phyloP scores from a whole-genome alignment of 2,888 invertebrate genomes.

The Dasysyrphus albostriatus region DNA sequence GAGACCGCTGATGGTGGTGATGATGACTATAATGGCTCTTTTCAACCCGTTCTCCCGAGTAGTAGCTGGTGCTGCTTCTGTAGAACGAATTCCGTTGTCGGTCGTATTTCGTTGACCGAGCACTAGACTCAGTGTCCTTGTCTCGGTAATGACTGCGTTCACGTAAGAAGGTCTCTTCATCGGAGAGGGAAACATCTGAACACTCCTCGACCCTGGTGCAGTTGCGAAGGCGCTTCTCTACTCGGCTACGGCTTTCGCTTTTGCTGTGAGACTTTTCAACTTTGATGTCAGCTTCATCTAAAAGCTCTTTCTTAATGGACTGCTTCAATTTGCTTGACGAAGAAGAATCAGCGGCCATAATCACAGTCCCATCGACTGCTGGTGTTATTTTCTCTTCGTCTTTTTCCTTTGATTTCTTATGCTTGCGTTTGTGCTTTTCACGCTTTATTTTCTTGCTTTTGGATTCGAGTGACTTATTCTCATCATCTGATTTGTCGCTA shows the following conservation, averaged over 20 bases:
- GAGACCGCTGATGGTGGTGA: constrained; percentile 78
- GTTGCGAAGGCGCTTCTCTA: constrained; percentile 44
- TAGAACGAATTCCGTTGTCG: constrained; percentile 72
- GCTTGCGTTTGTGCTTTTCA: constrained; percentile 81
- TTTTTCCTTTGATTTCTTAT: constrained; percentile 76
- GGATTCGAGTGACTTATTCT: constrained; percentile 47
- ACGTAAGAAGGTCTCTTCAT: constrained; percentile 82
- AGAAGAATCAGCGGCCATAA: constrained; percentile 59
- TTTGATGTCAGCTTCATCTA: constrained; percentile 38
- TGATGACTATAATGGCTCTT: constrained; percentile 49
- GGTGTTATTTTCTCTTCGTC: constrained; percentile 4
- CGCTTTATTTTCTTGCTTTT: constrained; percentile 78
- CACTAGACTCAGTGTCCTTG: constrained; percentile 53
- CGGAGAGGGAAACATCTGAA: constrained; percentile 82
- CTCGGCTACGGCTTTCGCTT: constrained; percentile 35
- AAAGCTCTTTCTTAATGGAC: constrained; percentile 38
- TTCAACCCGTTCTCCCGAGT: constrained; percentile 37
- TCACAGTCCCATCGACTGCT: constrained; percentile 45
- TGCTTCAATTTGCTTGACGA: constrained; percentile 47
- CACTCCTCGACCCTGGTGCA: constrained; percentile 70
- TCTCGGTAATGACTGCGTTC: constrained; percentile 71
- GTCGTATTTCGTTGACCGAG: constrained; percentile 53
- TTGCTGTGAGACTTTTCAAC: constrained; percentile 35
- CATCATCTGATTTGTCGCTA: constrained; percentile 40
- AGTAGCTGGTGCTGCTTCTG: constrained; percentile 53